phyloP scores from a whole-genome alignment of 2,113 vertebrate genomes.

The Sinocyclocheilus anshuiensis region DNA sequence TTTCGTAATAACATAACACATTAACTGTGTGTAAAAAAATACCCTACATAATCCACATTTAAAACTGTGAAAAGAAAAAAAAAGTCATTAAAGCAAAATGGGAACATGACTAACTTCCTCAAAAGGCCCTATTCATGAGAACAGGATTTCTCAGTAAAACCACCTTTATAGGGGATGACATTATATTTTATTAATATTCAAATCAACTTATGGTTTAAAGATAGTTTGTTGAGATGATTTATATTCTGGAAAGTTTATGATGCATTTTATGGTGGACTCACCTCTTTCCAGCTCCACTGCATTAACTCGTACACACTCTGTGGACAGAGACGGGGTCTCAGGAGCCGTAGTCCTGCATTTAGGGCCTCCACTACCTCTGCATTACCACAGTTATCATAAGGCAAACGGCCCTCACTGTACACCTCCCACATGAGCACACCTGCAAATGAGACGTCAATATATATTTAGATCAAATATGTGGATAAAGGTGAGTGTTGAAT shows the following conservation, averaged over 20 bases:
- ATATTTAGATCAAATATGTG: not conserved
- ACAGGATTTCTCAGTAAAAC: conserved; percentile 6
- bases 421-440: conserved; percentile 98
- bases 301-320: conserved; percentile 82
- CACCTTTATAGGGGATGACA: not conserved
- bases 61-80: not conserved
- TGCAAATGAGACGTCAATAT: conserved; percentile 56
- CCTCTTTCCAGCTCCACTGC: conserved; percentile 93
- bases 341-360: conserved; percentile 83
- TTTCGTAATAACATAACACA: not conserved
- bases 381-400: conserved; percentile 89
- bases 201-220: not conserved
- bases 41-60: not conserved
- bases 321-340: conserved; percentile 86
- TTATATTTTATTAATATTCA: not conserved
- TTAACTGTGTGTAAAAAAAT: not conserved
- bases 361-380: conserved; percentile 88
- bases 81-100: not conserved
- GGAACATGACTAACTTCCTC: not conserved
- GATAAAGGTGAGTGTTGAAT: not conserved
- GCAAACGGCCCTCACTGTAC: conserved; percentile 89
- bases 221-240: not conserved
- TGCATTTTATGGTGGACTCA: conserved; percentile 63
- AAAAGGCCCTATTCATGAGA: not conserved
- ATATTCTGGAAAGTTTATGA: not conserved